Evolutionary conservation across 2,888 invertebrate genomes (phyloP), one percentile per base, ranked within the genome.

Genomic region (Operophtera brumata): DNA sequence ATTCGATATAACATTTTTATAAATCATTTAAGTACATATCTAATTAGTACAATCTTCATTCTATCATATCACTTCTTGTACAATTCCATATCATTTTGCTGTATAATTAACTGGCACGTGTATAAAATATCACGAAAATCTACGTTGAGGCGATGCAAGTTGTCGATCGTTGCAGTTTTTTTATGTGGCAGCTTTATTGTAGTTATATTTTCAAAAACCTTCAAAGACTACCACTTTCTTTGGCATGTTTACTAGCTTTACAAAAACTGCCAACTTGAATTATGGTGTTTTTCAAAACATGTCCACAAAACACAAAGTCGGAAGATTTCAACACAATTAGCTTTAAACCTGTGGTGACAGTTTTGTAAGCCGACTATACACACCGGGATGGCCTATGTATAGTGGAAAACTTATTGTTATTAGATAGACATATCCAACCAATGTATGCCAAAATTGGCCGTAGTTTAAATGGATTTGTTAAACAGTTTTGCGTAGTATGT

Each of bases 21-120:
- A 79, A 20, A 82, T 82, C 78, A 70, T 82, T 83, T 86, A 84
- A 86, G 84, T 86, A 88, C 88, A 89, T 90, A 89, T 89, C 88
- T 85, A 78, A 78, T 84, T 87, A 88, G 88, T 86, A 87, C 87
- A 87, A 88, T 86, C 80, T 85, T 77, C 84, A 84, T 80, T 74
- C 70, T 81, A 75, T 87, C 89, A 90, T 90, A 90, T 90, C 89
- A 89, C 84, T 80, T 80, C 83, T 84, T 89, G 87, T 88, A 89
- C 84, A 88, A 83, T 84, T 78, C 77, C 89, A 90, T 88, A 89
- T 90, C 89, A 86, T 84, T 80, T 83, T 82, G 82, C 84, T 86
- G 84, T 88, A 80, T 83, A 70, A 75, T 77, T 68, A 69, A 59
- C 69, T 66, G 72, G 74, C 82, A 80, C 75, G 71, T 86, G 81